These are phyloP conservation scores for Hemicentrotus pulcherrimus DNA, from an alignment of 35 echinoderm and acorn worm species.

Conservation along the genomic window DNA sequence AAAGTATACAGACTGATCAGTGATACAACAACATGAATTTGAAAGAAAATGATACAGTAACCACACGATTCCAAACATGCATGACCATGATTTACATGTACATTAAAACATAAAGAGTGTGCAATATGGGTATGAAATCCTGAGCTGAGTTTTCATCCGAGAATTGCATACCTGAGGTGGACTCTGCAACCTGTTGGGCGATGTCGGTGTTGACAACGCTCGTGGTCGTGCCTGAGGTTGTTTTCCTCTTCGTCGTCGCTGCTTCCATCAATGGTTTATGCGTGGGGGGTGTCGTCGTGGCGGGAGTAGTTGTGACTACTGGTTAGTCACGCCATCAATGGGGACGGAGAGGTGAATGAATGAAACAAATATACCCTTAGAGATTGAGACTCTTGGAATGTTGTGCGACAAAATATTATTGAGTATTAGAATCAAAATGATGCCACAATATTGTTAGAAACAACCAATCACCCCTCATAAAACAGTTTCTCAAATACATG, in stretches of 20 bases:
- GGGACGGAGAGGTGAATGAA: background rate
- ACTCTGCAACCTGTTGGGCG: background rate
- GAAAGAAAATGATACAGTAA: background rate
- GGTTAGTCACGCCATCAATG: background rate
- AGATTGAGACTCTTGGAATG: background rate
- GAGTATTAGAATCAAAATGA: background rate
- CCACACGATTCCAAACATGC: background rate
- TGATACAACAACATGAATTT: background rate
- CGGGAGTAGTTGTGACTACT: background rate
- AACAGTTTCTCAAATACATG: background rate
- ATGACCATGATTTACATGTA: background rate
- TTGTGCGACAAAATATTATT: background rate
- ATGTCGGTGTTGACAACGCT: background rate
- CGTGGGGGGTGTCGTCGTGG: background rate
- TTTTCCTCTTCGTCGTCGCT: background rate
- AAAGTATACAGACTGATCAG: background rate
- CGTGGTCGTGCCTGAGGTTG: background rate
- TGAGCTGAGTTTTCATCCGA: background rate
- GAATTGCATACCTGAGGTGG: background rate
- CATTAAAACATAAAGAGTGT: background rate
- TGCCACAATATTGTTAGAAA: background rate
- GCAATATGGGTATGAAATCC: background rate
- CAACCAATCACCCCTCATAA: background rate
- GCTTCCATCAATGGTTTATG: background rate
- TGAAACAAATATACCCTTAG: background rate